Base-by-base conservation (phyloP, 2,888 invertebrate species). In the Hetaerina titia region DNA sequence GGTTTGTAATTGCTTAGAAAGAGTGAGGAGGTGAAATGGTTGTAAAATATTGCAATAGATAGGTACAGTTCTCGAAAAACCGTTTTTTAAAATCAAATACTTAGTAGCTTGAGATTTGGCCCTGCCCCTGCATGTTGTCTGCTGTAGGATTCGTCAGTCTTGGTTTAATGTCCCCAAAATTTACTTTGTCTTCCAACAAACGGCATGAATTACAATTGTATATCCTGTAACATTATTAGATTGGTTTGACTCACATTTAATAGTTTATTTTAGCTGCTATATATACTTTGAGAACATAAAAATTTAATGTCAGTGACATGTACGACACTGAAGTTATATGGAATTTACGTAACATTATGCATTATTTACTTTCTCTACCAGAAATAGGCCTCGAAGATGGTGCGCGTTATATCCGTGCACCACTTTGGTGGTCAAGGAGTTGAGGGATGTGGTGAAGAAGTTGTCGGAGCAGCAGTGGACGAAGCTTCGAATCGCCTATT, bases 361-460 rank as follows among this genome's bases (percentile, higher is more conserved):
- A 69, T n/a, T n/a, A 25, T 15, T 81, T 81, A 81, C 81, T 81
- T 81, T 81, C 31, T 81, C 25, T 81, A 13, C 7, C 15, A 81
- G 81, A 81, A 22, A 81, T 8, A 15, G 81, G 81, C 92, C 92
- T 69, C 60, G 56, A 96, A 95, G 95, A 98, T 98, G 98, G 98
- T 98, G 95, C 97, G 98, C 31, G 98, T 98, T 4, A 97, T 98
- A 95, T 97, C 98, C 22, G 98, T 98, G 95, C 98, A 98, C 96
- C 98, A 98, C 96, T 98, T 98, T 96, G 96, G 97, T 74, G 97
- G 97, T 81, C 98, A 98, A 96, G 97, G 97, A 96, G 97, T 98
- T 60, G 97, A 98, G 95, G 97, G 97, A 13, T 97, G 98, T 90
- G 98, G 98, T 96, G 97, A 98, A 95, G 98, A 98, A 0, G 97